phyloP scores from a whole-genome alignment of 2,888 invertebrate species.

The Scelioninae gen. 2 region DNA sequence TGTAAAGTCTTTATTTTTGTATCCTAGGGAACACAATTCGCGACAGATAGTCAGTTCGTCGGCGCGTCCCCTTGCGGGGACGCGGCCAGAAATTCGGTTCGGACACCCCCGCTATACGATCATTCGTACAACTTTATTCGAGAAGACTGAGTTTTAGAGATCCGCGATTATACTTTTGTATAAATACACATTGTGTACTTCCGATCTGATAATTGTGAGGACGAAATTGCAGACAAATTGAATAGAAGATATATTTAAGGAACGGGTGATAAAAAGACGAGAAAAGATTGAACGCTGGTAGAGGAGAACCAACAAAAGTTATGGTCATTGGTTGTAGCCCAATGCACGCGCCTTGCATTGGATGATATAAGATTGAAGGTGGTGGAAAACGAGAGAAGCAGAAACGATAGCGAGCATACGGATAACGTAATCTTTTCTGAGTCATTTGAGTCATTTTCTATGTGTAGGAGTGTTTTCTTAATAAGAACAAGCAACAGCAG shows the following conservation, averaged over 20 bases:
- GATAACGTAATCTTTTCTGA: constrained; percentile 26
- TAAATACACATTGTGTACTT: constrained; percentile 55
- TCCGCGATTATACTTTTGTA: constrained; percentile 61
- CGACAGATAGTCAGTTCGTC: constrained; percentile 55
- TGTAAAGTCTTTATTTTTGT: constrained; percentile 72
- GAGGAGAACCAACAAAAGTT: constrained; percentile 59
- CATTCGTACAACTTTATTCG: constrained; percentile 60
- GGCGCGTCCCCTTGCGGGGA: constrained; percentile 60
- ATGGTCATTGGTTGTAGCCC: no score
- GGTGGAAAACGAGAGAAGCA: not conserved
- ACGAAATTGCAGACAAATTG: constrained; percentile 1
- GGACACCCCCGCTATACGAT: constrained; percentile 34
- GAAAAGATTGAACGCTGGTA: constrained; percentile 47
- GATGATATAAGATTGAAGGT: constrained; percentile 32
- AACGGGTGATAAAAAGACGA: not conserved
- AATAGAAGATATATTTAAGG: constrained; percentile 13
- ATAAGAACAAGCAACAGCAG: constrained; percentile 49
- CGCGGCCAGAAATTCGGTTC: constrained; percentile 52
- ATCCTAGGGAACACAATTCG: constrained; percentile 60
- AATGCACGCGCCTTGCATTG: no score
- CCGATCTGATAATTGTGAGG: constrained; percentile 35
- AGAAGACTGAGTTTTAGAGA: constrained; percentile 65
- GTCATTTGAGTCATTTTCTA: constrained; percentile 48
- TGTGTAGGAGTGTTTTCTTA: constrained; percentile 53
- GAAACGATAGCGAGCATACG: not conserved